A percentile compares a stretch with the other conserved stretches of the same genome.
Conservation (phyloP, 2,888 invertebrate species). For the Orthonevra nobilis region DNA sequence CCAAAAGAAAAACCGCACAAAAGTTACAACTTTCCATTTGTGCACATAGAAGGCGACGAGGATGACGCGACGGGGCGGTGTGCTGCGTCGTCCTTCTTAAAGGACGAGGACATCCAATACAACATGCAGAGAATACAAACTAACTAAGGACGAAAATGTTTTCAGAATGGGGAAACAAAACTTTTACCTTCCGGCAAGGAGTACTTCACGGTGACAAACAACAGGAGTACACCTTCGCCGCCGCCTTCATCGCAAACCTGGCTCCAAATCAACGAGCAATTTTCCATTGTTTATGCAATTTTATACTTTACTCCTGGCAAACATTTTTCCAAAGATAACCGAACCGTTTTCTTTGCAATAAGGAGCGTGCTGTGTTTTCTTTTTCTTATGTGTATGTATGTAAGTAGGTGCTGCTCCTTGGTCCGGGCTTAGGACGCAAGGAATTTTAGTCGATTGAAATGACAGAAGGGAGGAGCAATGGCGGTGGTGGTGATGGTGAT, state of each 20-base stretch:
- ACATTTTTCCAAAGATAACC: constrained; percentile 68
- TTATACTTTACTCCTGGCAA: constrained; percentile 66
- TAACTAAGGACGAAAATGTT: constrained; percentile 14
- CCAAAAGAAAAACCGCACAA: constrained; percentile 8
- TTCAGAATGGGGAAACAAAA: constrained; percentile 22
- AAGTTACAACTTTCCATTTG: constrained; percentile 21
- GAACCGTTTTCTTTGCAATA: constrained; percentile 67
- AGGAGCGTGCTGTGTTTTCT: constrained; percentile 42
- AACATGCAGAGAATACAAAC: not conserved
- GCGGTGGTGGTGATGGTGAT: not conserved
- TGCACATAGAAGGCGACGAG: not conserved
- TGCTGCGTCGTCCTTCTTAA: constrained; percentile 12
- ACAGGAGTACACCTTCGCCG: constrained; percentile 24
- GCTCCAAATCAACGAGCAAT: constrained; percentile 64
- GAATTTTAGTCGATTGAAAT: constrained; percentile 54
- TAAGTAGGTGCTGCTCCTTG: not conserved
- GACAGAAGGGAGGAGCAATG: too few relatives aligned
- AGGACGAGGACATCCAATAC: constrained; percentile 19
- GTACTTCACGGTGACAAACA: constrained; percentile 50
- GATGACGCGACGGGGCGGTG: too few relatives aligned
- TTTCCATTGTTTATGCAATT: constrained; percentile 70
- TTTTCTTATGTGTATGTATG: constrained; percentile 23
- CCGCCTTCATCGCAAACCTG: constrained; percentile 1
- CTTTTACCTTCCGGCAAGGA: constrained; percentile 41
- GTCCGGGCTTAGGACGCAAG: too few relatives aligned